Evolutionary conservation across 2,797 vertebrate species (phyloP).

Genomic region (Enoplosus armatus): DNA sequence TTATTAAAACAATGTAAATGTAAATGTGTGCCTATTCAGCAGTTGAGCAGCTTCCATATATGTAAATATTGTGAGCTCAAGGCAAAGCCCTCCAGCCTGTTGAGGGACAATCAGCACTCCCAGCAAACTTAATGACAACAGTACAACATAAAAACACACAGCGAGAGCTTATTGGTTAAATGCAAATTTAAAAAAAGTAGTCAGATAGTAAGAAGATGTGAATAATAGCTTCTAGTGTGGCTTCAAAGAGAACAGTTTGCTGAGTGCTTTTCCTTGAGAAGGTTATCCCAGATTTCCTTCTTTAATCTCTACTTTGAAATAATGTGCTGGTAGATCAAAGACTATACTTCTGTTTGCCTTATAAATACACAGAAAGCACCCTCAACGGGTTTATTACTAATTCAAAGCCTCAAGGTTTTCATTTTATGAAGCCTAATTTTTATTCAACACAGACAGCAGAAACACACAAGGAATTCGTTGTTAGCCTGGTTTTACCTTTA

Average conservation of each 20-base stretch:
- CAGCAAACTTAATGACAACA: not conserved
- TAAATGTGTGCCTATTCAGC: not conserved
- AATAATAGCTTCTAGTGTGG: constrained; percentile 14
- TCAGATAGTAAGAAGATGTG: not conserved
- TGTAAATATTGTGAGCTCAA: not conserved
- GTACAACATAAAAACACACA: constrained; percentile 6
- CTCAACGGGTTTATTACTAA: constrained; percentile 44
- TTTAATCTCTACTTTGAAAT: constrained; percentile 41
- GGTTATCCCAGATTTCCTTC: constrained; percentile 18
- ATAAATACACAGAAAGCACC: constrained; percentile 19
- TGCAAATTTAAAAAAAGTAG: constrained; percentile 7
- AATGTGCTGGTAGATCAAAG: constrained; percentile 37
- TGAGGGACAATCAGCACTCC: not conserved
- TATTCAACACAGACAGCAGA: constrained; percentile 3
- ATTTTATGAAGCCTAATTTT: constrained; percentile 31
- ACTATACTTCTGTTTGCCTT: constrained; percentile 18
- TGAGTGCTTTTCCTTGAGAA: constrained; percentile 26
- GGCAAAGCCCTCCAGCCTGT: constrained; percentile 10
- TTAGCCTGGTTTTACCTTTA: not conserved
- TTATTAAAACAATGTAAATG: constrained; percentile 26
- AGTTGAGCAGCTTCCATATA: not conserved
- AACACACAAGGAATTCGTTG: not conserved
- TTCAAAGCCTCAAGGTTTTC: constrained; percentile 13
- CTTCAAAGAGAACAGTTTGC: constrained; percentile 31
- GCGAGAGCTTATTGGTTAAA: constrained; percentile 1